Evolutionary conservation across 2,113 vertebrate species (phyloP), one percentile per base, ranked within the genome.

Genomic region (Egretta garzetta): DNA sequence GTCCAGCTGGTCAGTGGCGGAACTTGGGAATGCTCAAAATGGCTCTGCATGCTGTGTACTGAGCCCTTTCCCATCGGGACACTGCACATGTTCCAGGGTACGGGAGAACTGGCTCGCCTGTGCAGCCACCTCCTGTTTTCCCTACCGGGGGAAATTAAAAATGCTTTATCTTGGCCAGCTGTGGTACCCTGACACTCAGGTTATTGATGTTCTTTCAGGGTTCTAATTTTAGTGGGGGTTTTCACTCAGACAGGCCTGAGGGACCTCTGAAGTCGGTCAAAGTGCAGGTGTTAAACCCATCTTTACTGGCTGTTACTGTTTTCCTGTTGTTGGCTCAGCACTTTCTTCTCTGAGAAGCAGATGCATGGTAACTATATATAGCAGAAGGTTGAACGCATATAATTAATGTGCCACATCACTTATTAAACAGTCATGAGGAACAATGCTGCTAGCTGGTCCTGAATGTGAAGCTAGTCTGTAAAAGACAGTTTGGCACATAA

Each of bases 11-110:
- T 32, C 27, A 50, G 50, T 33, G 43, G 26, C 1, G 2, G 82
- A 49, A 77, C 20, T 32, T 43, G n/a, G 56, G 27, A 81, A 16
- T 6, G 50, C 37, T 74, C 17, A 53, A 4, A 77, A 49, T 0
- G 1, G 14, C 41, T 73, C 32, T 24, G 30, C 14, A 1, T n/a
- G 32, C 35, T 0, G 0, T 2, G 12, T 47, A 5, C 50, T 9
- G 45, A 72, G 58, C 70, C 35, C 17, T 56, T 64, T 82, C 32
- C 64, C 12, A 2, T 3, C 0, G 1, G 18, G 39, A 43, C 22
- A 5, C 10, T 21, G 47, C n/a, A 56, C 8, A 0, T 8, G 32
- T 32, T 59, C 27, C 43, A 24, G 23, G 3, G 14, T 3, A 14
- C 35, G 35, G 11, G 17, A 20, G 30, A 18, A 21, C 30, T n/a